Evolutionary conservation across 2,888 invertebrate species (phyloP).

Genomic region (Actias luna): DNA sequence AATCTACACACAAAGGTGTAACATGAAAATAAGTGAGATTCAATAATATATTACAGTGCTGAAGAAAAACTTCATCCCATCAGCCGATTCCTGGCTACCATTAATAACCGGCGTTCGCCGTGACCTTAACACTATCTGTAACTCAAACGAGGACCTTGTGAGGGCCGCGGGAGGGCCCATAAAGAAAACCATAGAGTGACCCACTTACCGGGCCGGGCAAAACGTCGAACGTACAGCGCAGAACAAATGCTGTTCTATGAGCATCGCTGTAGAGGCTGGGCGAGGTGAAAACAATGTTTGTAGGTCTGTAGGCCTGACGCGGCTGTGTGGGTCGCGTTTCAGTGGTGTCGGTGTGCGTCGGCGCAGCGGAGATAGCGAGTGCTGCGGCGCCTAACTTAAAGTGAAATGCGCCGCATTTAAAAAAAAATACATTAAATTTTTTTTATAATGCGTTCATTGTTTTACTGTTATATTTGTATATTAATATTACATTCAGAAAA

Average conservation of each 20-base stretch:
- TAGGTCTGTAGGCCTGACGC: conserved; percentile 77
- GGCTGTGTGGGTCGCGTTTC: conserved; percentile 50
- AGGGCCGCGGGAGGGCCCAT: conserved; percentile 61
- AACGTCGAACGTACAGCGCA: conserved; percentile 27
- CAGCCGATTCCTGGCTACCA: background rate
- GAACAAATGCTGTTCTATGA: conserved; percentile 42
- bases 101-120: conserved; percentile 36
- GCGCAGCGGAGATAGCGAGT: conserved; percentile 75
- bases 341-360: conserved; percentile 58
- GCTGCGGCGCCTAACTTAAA: conserved; percentile 56
- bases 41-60: background rate
- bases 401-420: conserved; percentile 70
- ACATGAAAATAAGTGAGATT: background rate
- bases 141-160: conserved; percentile 56
- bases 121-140: conserved; percentile 51
- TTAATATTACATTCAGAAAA: background rate
- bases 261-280: conserved; percentile 34
- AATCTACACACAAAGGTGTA: background rate
- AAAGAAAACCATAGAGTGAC: conserved; percentile 68
- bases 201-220: conserved; percentile 63
- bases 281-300: conserved; percentile 64
- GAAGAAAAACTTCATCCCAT: background rate
- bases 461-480: background rate
- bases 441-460: background rate
- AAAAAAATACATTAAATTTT: conserved; percentile 16